phyloP scores from a whole-genome alignment of 2,797 vertebrate species.

The Karalla daura region DNA sequence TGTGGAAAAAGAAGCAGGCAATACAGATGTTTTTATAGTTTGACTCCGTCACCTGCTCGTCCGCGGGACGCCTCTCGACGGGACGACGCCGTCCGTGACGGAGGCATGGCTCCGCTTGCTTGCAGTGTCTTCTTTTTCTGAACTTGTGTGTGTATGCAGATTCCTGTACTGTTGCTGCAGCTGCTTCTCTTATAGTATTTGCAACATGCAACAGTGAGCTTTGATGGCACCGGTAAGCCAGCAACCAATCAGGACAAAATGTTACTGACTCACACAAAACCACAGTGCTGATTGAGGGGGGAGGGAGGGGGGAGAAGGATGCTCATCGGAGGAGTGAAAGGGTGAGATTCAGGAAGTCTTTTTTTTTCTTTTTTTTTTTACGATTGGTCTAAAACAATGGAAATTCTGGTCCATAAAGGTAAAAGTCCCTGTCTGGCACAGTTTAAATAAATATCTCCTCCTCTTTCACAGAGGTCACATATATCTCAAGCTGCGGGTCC shows the following conservation, averaged over 20 bases:
- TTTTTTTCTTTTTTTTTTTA: conserved; percentile 47
- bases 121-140: conserved; percentile 45
- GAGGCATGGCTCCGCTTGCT: conserved; percentile 77
- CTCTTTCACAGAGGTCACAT: conserved; percentile 76
- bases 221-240: conserved; percentile 87
- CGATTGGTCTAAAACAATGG: conserved; percentile 75
- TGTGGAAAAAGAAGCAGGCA: conserved; percentile 94
- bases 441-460: conserved; percentile 92
- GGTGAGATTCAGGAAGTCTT: conserved; percentile 72
- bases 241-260: conserved; percentile 87
- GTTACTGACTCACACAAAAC: conserved; percentile 86
- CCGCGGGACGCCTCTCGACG: conserved; percentile 45
- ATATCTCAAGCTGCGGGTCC: conserved; percentile 80
- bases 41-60: conserved; percentile 57
- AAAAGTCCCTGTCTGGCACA: conserved; percentile 88
- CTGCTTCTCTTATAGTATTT: conserved; percentile 78
- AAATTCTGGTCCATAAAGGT: conserved; percentile 80
- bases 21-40: conserved; percentile 71
- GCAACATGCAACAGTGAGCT: conserved; percentile 91
- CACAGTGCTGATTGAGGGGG: conserved; percentile 82
- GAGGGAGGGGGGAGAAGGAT: conserved; percentile 23
- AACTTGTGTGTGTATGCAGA: conserved; percentile 48
- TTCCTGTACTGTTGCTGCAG: conserved; percentile 72
- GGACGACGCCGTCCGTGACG: conserved; percentile 61
- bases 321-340: conserved; percentile 77